These are phyloP conservation scores for Andrena marginata DNA, from an alignment of 2,888 invertebrate genomes.

Conservation along the genomic window DNA sequence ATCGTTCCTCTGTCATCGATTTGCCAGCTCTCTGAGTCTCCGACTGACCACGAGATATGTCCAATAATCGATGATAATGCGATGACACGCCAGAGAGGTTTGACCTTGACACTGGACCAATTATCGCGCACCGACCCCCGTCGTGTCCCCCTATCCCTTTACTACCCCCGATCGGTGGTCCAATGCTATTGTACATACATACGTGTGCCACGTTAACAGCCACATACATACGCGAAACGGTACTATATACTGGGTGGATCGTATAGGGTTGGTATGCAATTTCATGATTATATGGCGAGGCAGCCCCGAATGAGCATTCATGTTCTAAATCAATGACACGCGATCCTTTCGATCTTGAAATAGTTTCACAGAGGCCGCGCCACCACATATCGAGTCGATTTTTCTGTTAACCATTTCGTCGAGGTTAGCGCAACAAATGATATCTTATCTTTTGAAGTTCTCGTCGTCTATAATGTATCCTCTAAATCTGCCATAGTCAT, in stretches of 20 bases:
- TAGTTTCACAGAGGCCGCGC: conserved; percentile 20
- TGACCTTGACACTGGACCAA: conserved; percentile 85
- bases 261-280: conserved; percentile 70
- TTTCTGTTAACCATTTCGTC: neutral
- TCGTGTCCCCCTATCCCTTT: conserved; percentile 64
- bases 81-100: conserved; percentile 81
- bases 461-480: neutral
- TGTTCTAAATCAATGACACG: conserved; percentile 57
- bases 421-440: neutral
- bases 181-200: conserved; percentile 77
- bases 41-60: conserved; percentile 75
- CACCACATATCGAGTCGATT: neutral
- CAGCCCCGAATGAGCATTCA: conserved; percentile 50
- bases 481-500: neutral
- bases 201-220: conserved; percentile 72
- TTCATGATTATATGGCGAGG: conserved; percentile 64
- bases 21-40: conserved; percentile 54
- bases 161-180: conserved; percentile 68
- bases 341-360: conserved; percentile 36
- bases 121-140: conserved; percentile 83
- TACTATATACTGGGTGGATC: conserved; percentile 73
- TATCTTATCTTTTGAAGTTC: neutral
- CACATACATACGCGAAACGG: conserved; percentile 70
- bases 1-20: conserved; percentile 63
- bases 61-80: conserved; percentile 84